Base-by-base conservation (phyloP, 1,140 invertebrate genomes). In the Bombus impatiens region DNA sequence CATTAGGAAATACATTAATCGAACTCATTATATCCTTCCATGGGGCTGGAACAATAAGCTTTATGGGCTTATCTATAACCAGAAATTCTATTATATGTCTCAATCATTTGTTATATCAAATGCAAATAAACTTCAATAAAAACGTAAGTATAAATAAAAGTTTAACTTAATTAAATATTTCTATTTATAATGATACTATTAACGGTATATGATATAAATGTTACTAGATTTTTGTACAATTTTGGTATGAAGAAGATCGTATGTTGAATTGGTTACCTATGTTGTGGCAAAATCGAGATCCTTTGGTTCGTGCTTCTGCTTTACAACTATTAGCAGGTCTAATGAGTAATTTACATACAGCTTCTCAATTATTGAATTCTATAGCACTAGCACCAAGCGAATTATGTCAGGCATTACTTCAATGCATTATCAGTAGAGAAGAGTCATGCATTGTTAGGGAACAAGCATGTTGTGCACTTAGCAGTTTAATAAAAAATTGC, bases 41-140 rank as follows among this genome's bases (percentile, higher is more conserved):
- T 88, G 85, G 93, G 1, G 94, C 94, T 44, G 95, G 95, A 13
- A 94, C 94, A 15, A 91, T 94, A 25, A 96, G 95, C 67, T 95
- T 96, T 40, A 96, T 96, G 96, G 96, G 96, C 2, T 89, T 96
- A 18, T 96, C 95, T 13, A 96, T 96, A 74, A 96, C 95, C 0
- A 94, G 95, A 87, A 94, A 96, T 87, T 94, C 95, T 6, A 92
- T 96, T 35, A 93, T 96, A 44, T 95, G 95, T 47, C 92, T 96
- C n/a, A 96, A 96, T 92, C 95, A 96, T 89, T 86, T 96, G 3
- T 79, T 96, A 6, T 92, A 94, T 81, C 95, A 96, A 91, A 94
- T 96, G 94, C 95, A 95, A 86, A 89, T 83, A n/a, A 90, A 93
- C 92, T 91, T 94, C n/a, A 92, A 92, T 85, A 94, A 94, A 84